Percentiles rank a stretch among this genome's conserved stretches.
These are phyloP conservation scores for Mythimna loreyi DNA, from an alignment of 2,888 invertebrate genomes.

Conservation along the genomic window DNA sequence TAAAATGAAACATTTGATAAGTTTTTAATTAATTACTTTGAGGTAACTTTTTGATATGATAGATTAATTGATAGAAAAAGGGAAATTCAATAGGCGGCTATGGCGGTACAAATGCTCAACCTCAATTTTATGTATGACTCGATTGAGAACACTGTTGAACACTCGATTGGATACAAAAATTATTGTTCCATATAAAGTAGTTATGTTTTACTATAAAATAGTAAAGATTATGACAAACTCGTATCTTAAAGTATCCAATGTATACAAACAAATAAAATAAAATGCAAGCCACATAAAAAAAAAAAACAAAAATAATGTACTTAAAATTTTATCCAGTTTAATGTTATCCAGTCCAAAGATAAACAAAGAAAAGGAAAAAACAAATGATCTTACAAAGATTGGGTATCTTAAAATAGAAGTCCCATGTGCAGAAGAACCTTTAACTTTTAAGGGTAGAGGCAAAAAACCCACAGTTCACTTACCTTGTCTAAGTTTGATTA, in stretches of 20 bases:
- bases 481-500: constrained; percentile 38
- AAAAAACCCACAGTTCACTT: constrained; percentile 12
- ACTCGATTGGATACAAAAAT: no score
- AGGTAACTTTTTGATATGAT: not conserved
- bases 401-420: constrained; percentile 44
- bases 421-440: constrained; percentile 24
- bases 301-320: not conserved
- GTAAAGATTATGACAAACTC: not conserved
- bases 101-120: not conserved
- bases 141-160: no score
- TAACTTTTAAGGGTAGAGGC: constrained; percentile 6
- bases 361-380: constrained; percentile 24
- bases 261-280: not conserved
- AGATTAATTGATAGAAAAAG: not conserved
- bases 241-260: not conserved
- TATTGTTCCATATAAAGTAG: no score
- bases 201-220: no score
- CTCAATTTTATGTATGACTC: not conserved
- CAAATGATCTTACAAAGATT: constrained; percentile 30
- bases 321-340: not conserved
- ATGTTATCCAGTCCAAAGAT: not conserved
- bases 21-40: not conserved
- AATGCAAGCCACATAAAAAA: not conserved
- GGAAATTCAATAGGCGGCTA: not conserved
- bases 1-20: constrained; percentile 4